Conservation (phyloP, 1,140 invertebrate genomes). For the Archegozetes longisetosus region DNA sequence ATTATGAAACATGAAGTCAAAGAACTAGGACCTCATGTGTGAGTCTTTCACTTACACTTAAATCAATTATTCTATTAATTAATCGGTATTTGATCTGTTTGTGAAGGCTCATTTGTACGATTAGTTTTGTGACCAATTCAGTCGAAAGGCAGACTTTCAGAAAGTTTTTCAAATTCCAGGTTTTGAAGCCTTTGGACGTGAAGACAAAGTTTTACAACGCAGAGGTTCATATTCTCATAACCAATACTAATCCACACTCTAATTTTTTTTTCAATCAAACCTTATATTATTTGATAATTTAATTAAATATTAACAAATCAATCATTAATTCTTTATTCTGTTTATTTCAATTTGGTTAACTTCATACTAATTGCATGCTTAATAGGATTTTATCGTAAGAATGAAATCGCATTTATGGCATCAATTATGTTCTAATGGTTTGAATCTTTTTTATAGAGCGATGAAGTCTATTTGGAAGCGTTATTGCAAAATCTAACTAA, state of each 20-base stretch:
- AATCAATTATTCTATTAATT: slow-evolving; percentile 11
- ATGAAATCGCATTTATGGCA: slow-evolving; percentile 5
- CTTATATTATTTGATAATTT: too few species aligned
- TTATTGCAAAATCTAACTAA: slow-evolving; percentile 88
- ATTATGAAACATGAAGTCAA: slow-evolving; percentile 96
- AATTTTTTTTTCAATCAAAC: too few species aligned
- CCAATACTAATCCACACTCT: too few species aligned
- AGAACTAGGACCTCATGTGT: slow-evolving; percentile 93
- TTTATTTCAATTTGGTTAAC: too few species aligned
- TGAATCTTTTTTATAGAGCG: slow-evolving; percentile 40
- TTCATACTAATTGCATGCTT: neutral
- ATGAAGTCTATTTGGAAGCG: slow-evolving; percentile 92
- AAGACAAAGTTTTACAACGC: slow-evolving; percentile 97
- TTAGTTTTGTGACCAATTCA: slow-evolving; percentile 59
- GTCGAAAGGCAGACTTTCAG: slow-evolving; percentile 49
- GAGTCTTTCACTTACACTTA: slow-evolving; percentile 25
- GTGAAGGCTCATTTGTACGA: slow-evolving; percentile 81
- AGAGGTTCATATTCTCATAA: too few species aligned
- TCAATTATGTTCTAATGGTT: slow-evolving; percentile 13
- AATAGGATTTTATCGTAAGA: slow-evolving; percentile 7
- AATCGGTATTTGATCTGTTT: slow-evolving; percentile 17
- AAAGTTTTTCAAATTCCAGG: slow-evolving; percentile 98
- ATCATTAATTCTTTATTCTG: too few species aligned
- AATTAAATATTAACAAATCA: too few species aligned
- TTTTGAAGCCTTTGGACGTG: slow-evolving; percentile 90